Percentiles rank a stretch among this genome's conserved stretches.
Evolutionary conservation across 2,888 invertebrate species (phyloP).

Genomic region (Agrochola macilenta): DNA sequence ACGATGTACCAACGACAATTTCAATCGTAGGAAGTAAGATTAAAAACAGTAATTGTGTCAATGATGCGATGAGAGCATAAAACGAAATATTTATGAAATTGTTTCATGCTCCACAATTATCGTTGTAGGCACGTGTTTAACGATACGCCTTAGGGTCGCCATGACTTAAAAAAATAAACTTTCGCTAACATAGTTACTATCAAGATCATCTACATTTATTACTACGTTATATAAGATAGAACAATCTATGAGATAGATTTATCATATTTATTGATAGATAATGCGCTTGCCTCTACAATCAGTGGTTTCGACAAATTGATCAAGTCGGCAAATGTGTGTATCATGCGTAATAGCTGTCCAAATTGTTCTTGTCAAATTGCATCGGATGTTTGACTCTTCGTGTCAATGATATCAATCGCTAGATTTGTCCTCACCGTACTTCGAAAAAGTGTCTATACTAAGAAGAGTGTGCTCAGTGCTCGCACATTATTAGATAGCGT

Average conservation of each 20-base stretch:
- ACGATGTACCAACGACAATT: background rate
- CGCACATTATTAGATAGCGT: background rate
- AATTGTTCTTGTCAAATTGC: constrained; percentile 31
- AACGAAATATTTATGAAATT: constrained; percentile 48
- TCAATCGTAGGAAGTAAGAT: constrained; percentile 26
- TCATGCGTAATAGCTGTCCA: constrained; percentile 40
- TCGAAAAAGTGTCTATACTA: background rate
- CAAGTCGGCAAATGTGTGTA: constrained; percentile 43
- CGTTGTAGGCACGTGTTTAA: constrained; percentile 40
- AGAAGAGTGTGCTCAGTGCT: background rate
- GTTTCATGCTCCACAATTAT: constrained; percentile 45
- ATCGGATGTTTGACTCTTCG: background rate
- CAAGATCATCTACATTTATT: constrained; percentile 63
- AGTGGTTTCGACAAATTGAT: constrained; percentile 64
- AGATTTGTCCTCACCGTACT: background rate
- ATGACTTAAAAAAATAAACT: constrained; percentile 59
- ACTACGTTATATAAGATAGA: constrained; percentile 58
- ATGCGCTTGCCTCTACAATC: constrained; percentile 46
- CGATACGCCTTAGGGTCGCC: constrained; percentile 58
- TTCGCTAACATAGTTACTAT: constrained; percentile 64
- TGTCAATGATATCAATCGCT: background rate
- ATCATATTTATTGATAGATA: constrained; percentile 65
- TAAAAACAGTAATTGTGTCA: constrained; percentile 31
- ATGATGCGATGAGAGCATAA: constrained; percentile 40
- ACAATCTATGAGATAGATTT: constrained; percentile 61